phyloP scores from a whole-genome alignment of 2,797 vertebrate species.

The Pipistrellus kuhlii region DNA sequence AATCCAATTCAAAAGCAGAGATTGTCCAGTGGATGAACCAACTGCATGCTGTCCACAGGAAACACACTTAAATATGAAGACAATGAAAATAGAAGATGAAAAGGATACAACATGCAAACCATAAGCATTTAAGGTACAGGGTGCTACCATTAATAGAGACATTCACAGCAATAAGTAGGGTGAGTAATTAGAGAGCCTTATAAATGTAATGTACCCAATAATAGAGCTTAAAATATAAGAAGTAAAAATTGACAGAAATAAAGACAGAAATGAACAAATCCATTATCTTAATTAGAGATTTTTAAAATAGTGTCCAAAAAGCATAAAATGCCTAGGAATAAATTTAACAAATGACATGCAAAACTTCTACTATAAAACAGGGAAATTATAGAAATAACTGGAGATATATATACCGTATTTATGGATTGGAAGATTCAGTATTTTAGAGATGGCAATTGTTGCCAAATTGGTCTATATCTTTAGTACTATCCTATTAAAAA shows the following conservation, averaged over 20 bases:
- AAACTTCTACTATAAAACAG: background rate
- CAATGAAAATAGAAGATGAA: background rate
- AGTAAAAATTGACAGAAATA: conserved; percentile 44
- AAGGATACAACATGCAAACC: background rate
- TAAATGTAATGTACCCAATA: background rate
- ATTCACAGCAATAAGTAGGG: background rate
- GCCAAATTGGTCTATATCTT: background rate
- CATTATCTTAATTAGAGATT: background rate
- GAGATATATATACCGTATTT: background rate
- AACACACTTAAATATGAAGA: conserved; percentile 10
- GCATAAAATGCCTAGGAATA: conserved; percentile 31
- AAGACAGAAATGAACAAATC: conserved; percentile 9
- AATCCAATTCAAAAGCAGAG: conserved; percentile 31
- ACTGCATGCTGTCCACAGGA: background rate
- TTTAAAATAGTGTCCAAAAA: background rate
- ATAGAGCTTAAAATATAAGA: conserved; percentile 15
- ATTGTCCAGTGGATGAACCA: background rate
- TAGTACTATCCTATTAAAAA: background rate
- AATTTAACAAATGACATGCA: conserved; percentile 23
- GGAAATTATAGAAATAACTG: background rate
- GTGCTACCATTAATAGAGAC: background rate
- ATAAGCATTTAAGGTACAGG: background rate
- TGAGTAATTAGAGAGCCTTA: conserved; percentile 25
- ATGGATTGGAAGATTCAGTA: background rate
- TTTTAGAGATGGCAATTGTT: background rate